Percentiles rank a stretch among this genome's conserved stretches.
These are phyloP conservation scores for Syrista parreyssii DNA, from an alignment of 2,888 invertebrate species.

Conservation along the genomic window DNA sequence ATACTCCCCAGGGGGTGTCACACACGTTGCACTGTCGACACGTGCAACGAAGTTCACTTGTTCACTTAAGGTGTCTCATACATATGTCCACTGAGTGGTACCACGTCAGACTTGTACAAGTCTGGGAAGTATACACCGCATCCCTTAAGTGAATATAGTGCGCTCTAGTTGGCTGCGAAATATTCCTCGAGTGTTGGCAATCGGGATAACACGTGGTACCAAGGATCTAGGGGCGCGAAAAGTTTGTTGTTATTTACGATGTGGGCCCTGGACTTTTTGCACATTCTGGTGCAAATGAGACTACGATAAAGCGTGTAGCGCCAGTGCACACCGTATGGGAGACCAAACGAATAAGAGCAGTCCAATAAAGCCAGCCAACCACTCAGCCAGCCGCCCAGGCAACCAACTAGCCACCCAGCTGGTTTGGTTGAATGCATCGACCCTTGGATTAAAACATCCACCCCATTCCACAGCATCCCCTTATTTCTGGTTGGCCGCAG, in stretches of 20 bases:
- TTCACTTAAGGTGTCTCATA: not conserved
- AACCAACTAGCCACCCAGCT: not conserved
- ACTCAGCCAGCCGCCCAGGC: not conserved
- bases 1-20: conserved; percentile 10
- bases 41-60: conserved; percentile 4
- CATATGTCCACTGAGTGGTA: not conserved
- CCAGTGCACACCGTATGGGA: not conserved
- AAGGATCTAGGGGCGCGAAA: not conserved
- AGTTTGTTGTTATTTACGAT: conserved; percentile 12
- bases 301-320: not conserved
- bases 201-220: not conserved
- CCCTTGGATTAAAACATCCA: conserved; percentile 52
- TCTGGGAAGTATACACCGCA: not conserved
- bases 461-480: conserved; percentile 10
- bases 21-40: conserved; percentile 10
- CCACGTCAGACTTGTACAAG: not conserved
- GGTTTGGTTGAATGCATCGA: conserved; percentile 41
- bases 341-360: not conserved
- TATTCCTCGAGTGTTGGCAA: not conserved
- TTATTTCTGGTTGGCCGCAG: conserved; percentile 24
- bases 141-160: not conserved
- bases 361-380: not conserved
- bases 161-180: not conserved
- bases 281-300: not conserved
- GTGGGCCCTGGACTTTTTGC: conserved; percentile 4